phyloP scores from a whole-genome alignment of 1,140 invertebrate species.

The Phortica variegata region DNA sequence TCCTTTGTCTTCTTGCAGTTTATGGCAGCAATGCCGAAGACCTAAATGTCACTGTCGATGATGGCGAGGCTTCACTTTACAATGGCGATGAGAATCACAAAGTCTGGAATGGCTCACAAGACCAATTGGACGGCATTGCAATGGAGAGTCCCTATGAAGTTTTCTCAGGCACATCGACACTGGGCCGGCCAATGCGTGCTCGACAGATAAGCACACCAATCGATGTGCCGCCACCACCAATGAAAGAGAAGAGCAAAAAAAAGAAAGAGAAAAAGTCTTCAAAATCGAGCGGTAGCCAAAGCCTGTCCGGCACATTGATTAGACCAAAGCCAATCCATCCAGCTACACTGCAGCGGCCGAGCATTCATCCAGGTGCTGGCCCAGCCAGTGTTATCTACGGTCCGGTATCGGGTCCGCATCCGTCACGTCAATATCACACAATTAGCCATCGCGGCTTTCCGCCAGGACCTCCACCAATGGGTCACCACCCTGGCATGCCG shows the following conservation, averaged over 20 bases:
- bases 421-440: constrained; percentile 46
- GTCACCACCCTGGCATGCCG: too few species aligned
- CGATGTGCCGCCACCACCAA: constrained; percentile 71
- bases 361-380: constrained; percentile 22
- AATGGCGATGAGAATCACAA: constrained; percentile 93
- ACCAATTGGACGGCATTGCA: constrained; percentile 66
- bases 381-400: constrained; percentile 42
- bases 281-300: constrained; percentile 50
- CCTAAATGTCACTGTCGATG: constrained; percentile 62
- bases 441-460: constrained; percentile 52
- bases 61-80: constrained; percentile 77
- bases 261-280: constrained; percentile 50
- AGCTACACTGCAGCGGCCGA: constrained; percentile 33
- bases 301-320: constrained; percentile 53
- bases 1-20: constrained; percentile 45
- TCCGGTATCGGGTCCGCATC: constrained; percentile 25
- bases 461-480: constrained; percentile 20
- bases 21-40: constrained; percentile 57
- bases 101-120: constrained; percentile 81
- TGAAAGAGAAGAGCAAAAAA: constrained; percentile 47
- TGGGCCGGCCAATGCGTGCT: constrained; percentile 74
- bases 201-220: constrained; percentile 77
- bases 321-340: constrained; percentile 54
- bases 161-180: constrained; percentile 66
- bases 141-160: constrained; percentile 69